phyloP scores from a whole-genome alignment of 1,140 invertebrate genomes.

The Megathymus violae region DNA sequence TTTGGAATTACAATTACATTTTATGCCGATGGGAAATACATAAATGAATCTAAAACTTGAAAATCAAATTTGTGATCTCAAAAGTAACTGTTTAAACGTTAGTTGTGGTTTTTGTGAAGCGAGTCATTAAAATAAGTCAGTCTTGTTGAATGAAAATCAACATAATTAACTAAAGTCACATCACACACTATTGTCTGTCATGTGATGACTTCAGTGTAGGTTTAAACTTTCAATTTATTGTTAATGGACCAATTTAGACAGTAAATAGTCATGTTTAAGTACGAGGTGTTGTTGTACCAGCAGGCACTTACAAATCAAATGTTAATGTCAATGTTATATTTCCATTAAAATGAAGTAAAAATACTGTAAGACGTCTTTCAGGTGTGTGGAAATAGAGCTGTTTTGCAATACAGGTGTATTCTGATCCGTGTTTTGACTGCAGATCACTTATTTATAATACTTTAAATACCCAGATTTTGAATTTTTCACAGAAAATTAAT shows the following conservation, averaged over 20 bases:
- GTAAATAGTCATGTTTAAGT: no score
- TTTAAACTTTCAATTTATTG: not conserved
- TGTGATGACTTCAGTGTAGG: not conserved
- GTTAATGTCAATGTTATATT: no score
- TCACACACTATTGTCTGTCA: not conserved
- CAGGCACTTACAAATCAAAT: no score
- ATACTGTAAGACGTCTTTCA: no score
- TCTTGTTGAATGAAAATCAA: slow-evolving; percentile 25
- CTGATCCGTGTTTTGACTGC: no score
- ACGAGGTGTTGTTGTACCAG: no score
- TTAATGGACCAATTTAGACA: no score
- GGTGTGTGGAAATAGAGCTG: no score
- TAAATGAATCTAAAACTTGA: slow-evolving; percentile 6
- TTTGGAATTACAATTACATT: slow-evolving; percentile 26
- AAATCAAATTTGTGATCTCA: slow-evolving; percentile 32
- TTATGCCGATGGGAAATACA: slow-evolving; percentile 16
- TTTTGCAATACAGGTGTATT: no score
- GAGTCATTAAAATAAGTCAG: slow-evolving; percentile 31
- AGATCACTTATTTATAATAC: not conserved
- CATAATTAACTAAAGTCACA: not conserved
- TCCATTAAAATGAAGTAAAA: no score
- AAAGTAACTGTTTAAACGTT: slow-evolving; percentile 28
- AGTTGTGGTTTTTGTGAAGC: slow-evolving; percentile 15
- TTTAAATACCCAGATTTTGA: no score
- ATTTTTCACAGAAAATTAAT: not conserved